phyloP scores from a whole-genome alignment of 1,140 invertebrate species.

The Sarcophaga peregrina region DNA sequence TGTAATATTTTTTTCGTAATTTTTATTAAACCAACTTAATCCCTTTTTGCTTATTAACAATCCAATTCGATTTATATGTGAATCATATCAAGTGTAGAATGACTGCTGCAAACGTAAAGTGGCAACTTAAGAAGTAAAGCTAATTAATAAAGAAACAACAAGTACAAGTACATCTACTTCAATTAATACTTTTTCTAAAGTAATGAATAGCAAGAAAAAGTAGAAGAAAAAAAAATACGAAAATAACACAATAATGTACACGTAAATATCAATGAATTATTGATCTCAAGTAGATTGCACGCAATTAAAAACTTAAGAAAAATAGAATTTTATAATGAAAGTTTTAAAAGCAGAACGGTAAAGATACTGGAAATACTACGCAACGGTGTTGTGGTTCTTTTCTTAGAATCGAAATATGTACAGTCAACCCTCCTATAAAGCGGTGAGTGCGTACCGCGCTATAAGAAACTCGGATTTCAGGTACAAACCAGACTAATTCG shows the following conservation, averaged over 20 bases:
- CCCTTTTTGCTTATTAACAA: not conserved
- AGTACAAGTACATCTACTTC: not conserved
- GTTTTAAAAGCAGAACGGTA: too few species aligned
- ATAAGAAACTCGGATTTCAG: too few species aligned
- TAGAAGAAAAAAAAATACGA: not conserved
- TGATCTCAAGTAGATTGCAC: not conserved
- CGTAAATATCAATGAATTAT: not conserved
- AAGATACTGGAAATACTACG: too few species aligned
- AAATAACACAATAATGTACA: not conserved
- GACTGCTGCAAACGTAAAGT: not conserved
- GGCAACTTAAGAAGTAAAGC: slow-evolving; percentile 8
- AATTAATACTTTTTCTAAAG: not conserved
- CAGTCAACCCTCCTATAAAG: too few species aligned
- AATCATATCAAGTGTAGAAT: not conserved
- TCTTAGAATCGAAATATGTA: too few species aligned
- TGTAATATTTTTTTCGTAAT: not conserved
- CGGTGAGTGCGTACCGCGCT: too few species aligned
- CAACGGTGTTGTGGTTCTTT: too few species aligned
- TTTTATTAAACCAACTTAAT: not conserved
- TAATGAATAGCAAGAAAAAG: not conserved
- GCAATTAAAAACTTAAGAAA: too few species aligned
- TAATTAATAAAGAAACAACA: slow-evolving; percentile 4
- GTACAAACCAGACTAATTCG: too few species aligned
- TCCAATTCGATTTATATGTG: not conserved
- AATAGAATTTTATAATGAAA: too few species aligned